A percentile compares a stretch with the other conserved stretches of the same genome.
Conservation (phyloP, 2,888 invertebrate species). For the Heliconius charithonia region DNA sequence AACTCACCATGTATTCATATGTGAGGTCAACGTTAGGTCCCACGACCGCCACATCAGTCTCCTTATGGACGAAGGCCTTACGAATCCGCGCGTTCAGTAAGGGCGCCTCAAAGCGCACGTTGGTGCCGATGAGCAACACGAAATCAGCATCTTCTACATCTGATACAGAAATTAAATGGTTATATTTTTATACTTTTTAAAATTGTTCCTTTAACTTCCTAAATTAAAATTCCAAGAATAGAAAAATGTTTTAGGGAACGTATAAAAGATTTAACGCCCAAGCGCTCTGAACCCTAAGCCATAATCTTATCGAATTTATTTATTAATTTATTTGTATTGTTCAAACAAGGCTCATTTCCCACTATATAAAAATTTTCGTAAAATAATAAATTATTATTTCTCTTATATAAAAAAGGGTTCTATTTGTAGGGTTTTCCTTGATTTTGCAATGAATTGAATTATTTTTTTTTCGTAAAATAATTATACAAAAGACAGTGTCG, state of each 20-base stretch:
- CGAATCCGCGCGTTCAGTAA: constrained; percentile 97
- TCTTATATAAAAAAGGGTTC: too few relatives aligned
- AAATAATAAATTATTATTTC: too few relatives aligned
- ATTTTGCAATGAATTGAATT: too few relatives aligned
- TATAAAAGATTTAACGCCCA: background rate
- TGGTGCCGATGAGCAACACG: constrained; percentile 96
- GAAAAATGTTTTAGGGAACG: background rate
- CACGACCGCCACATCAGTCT: constrained; percentile 92
- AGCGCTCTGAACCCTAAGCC: too few relatives aligned
- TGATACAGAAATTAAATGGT: constrained; percentile 52
- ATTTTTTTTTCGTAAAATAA: too few relatives aligned
- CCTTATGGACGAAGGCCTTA: constrained; percentile 97
- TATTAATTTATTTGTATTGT: too few relatives aligned
- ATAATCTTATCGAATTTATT: too few relatives aligned
- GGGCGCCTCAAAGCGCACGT: constrained; percentile 98
- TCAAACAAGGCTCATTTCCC: too few relatives aligned
- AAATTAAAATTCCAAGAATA: background rate
- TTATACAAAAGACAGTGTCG: too few relatives aligned
- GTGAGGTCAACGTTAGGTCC: constrained; percentile 96
- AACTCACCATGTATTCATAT: constrained; percentile 91
- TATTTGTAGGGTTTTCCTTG: too few relatives aligned
- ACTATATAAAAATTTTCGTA: too few relatives aligned
- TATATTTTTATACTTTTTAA: background rate
- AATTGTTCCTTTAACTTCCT: too few relatives aligned
- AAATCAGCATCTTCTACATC: constrained; percentile 97